Conservation (phyloP, 92 coral and sea anemone species). For the Anthopleura xanthogrammica region DNA sequence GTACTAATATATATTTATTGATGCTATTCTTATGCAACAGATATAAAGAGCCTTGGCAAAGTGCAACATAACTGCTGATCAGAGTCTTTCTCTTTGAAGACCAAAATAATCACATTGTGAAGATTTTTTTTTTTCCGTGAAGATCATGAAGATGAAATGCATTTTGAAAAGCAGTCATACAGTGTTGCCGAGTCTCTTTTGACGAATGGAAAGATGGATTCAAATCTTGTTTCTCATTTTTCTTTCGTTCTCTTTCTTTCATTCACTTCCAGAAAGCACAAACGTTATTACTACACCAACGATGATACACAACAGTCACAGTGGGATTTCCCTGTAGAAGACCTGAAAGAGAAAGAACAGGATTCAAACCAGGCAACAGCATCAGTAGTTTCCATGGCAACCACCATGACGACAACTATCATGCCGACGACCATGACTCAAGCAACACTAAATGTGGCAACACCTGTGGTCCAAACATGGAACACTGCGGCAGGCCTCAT, state of each 20-base stretch:
- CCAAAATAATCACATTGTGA: no score
- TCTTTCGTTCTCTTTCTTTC: conserved; percentile 40
- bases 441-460: conserved; percentile 11
- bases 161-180: background rate
- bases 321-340: conserved; percentile 85
- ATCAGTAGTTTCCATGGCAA: conserved; percentile 28
- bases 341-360: conserved; percentile 11
- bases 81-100: no score
- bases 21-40: background rate
- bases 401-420: conserved; percentile 19
- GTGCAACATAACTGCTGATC: no score
- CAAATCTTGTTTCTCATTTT: background rate
- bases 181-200: background rate
- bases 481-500: conserved; percentile 18
- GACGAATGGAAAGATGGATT: background rate
- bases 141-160: background rate
- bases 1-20: background rate
- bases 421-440: conserved; percentile 16
- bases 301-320: conserved; percentile 73
- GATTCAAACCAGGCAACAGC: conserved; percentile 13
- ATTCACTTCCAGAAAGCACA: conserved; percentile 79
- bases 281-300: conserved; percentile 90
- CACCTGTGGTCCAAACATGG: conserved; percentile 32
- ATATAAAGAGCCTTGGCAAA: background rate
- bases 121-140: background rate